Base-by-base conservation (phyloP, 2,797 vertebrate genomes). In the Anableps anableps region DNA sequence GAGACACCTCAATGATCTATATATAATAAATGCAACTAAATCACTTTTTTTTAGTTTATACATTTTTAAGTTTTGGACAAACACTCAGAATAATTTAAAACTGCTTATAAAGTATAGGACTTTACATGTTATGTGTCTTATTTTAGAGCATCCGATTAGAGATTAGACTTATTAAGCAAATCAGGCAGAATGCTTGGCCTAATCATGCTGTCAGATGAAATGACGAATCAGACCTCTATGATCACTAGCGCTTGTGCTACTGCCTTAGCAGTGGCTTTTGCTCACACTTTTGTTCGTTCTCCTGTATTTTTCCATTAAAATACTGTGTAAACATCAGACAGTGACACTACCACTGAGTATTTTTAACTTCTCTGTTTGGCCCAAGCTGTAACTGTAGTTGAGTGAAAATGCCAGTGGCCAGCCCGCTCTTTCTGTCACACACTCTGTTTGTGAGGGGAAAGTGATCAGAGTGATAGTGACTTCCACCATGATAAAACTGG, bases 401-500 rank as follows among this genome's bases (percentile, higher is more conserved):
- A 92, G 84, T 90, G 88, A 89, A 88, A 88, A 91, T 87, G 90
- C 90, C 88, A 91, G 88, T 82, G 75, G 88, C 83, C 86, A 50
- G 88, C 70, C 87, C 89, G 84, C 83, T 88, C 88, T 91, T 90
- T 91, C 55, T 77, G 75, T 77, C 74, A 88, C 90, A 92, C 74
- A 76, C 47, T 60, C 41, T 51, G 91, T 88, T 88, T 90, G 89
- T 92, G 94, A 93, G 90, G 78, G 84, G 80, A 89, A 93, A 94
- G 91, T 95, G 95, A 95, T 95, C 92, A 91, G 92, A 96, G 92
- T 90, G 91, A 95, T 95, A 93, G 93, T 95, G 95, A 96, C 95
- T 95, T 94, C 89, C 90, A 94, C 92, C 94, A 89, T 95, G 94
- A 96, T 91, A 94, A 96, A 96, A 94, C 92, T 96, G 95, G 95